Base-by-base conservation (phyloP, 2,888 invertebrate species). In the Scelioninae gen. 2 region DNA sequence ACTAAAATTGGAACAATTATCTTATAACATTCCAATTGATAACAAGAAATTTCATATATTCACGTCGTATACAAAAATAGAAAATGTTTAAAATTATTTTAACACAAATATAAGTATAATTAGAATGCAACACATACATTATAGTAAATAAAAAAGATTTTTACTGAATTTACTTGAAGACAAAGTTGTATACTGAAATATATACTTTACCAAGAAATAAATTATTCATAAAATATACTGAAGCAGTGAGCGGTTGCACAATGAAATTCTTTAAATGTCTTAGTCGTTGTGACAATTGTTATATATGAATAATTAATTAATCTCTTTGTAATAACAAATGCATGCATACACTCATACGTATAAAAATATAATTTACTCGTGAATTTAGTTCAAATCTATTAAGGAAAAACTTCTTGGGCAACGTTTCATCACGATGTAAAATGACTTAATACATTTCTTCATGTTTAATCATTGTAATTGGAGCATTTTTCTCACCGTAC, bases 341-440 rank as follows among this genome's bases (percentile, higher is more conserved):
- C 31, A 28, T 11, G 41, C 45, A 43, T 9, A 19, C 2, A 16
- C 11, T 10, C 11, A 18, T n/a, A 45, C 22, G 18, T 16, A 13
- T 22, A 45, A 45, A 60, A 22, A 58, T 45, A 58, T 19, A 39
- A 48, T 43, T 68, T n/a, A 25, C 33, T 28, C 19, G 19, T 46
- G 63, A 70, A 70, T 70, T 48, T 41, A 70, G 69, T 70, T 57
- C 55, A 70, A 41, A 63, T 63, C 63, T 33, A 70, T 70, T 63
- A 70, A 70, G 28, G 50, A 55, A 55, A 43, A 37, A 39, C 39
- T 61, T 61, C 53, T 69, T 48, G 33, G 33, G 43, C 61, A 48
- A 22, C 22, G 55, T 70, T 63, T 70, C 63, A 35, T 57, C 70
- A 57, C 63, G n/a, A 61, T 11, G 48, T 63, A 48, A 61, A 63